Base-by-base conservation (phyloP, 2,797 vertebrate genomes). In the Cephalopachus bancanus region DNA sequence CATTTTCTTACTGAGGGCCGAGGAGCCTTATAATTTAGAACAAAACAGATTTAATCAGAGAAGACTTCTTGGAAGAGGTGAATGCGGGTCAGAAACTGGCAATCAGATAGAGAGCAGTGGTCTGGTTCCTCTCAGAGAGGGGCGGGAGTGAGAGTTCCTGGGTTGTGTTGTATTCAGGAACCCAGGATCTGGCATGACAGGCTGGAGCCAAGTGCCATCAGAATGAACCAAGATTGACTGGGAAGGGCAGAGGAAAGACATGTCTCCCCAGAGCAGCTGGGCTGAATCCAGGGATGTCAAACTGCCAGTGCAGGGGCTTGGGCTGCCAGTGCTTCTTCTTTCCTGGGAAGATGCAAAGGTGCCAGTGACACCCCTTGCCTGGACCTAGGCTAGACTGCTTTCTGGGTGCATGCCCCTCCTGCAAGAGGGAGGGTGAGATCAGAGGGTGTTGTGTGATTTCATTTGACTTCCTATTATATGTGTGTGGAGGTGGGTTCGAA, bases 401-500 rank as follows among this genome's bases (percentile, higher is more conserved):
- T 44, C 75, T 10, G 1, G 5, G 15, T 10, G n/a, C 74, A 53
- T 59, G 53, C 19, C 79, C 37, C 24, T 22, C 30, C 7, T 75
- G 60, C 1, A 28, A 10, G 64, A 87, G 20, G 53, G 16, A 75
- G 15, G 22, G 19, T 8, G 6, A 55, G 51, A 53, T 19, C 14
- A 3, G 57, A 79, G 0, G 19, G 17, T 24, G 17, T 16, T 17
- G 37, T 28, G 8, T 14, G 72, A 49, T 17, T 83, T 60, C 33
- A 4, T 7, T 2, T 5, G 51, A 57, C n/a, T 26, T n/a, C 44
- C 59, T 30, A 0, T 9, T 57, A 2, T 17, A 28, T 62, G 16
- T 11, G 4, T 49, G 9, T 20, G 14, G 17, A 10, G 22, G 15
- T 0, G 0, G 10, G 14, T 7, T 7, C 19, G 7, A 5, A 15